Evolutionary conservation across 1,140 invertebrate genomes (phyloP).

Genomic region (Eriosoma lanigerum): DNA sequence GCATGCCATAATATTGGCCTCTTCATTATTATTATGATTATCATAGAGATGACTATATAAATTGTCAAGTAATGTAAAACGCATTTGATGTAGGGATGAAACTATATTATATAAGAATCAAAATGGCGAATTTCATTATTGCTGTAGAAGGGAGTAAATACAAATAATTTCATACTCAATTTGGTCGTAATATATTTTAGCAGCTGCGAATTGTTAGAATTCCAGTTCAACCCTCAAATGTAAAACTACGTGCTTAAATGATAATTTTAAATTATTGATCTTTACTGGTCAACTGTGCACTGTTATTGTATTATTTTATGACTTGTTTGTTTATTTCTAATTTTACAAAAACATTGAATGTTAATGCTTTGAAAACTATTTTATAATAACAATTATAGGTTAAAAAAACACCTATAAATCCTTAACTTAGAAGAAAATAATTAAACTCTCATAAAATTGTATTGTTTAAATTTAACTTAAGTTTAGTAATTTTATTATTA

Average conservation of each 20-base stretch:
- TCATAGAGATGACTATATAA: background rate
- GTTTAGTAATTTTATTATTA: background rate
- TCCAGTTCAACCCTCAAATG: too few relatives aligned
- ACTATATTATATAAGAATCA: conserved; percentile 11
- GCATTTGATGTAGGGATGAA: conserved; percentile 17
- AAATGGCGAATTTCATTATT: background rate
- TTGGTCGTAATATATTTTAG: background rate
- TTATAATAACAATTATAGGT: too few relatives aligned
- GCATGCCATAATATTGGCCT: too few relatives aligned
- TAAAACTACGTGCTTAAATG: too few relatives aligned
- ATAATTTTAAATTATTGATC: too few relatives aligned
- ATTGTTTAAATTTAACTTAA: background rate
- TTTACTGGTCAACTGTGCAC: too few relatives aligned
- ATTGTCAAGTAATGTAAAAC: background rate
- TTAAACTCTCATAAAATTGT: background rate
- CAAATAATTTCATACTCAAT: background rate
- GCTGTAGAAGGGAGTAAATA: background rate
- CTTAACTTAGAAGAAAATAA: conserved; percentile 13
- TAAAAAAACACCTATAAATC: background rate
- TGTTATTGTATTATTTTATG: too few relatives aligned
- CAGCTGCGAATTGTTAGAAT: background rate
- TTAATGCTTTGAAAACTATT: background rate
- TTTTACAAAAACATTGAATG: too few relatives aligned
- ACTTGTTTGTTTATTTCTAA: too few relatives aligned
- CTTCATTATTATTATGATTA: too few relatives aligned